Percentiles rank a stretch among this genome's conserved stretches.
Conservation (phyloP, 2,888 invertebrate genomes). For the Eilema depressum region DNA sequence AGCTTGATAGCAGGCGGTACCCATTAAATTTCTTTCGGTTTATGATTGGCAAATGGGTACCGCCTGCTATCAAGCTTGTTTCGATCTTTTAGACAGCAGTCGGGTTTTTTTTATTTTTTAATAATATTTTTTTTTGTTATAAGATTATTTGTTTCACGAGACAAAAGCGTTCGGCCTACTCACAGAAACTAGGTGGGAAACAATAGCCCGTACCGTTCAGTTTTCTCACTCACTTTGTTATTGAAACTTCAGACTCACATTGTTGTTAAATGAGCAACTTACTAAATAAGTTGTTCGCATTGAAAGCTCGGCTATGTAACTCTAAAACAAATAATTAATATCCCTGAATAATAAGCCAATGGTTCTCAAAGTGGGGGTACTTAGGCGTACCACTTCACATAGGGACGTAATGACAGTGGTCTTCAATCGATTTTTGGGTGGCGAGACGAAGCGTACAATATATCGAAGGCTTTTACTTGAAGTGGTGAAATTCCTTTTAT, state of each 20-base stretch:
- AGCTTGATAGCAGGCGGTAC: too few species aligned
- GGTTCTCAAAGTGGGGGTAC: neutral
- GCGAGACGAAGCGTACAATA: neutral
- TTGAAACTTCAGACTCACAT: neutral
- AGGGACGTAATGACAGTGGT: neutral
- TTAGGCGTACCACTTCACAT: neutral
- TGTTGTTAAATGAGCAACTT: neutral
- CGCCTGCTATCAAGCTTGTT: too few species aligned
- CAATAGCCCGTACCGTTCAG: neutral
- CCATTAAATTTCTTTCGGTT: too few species aligned
- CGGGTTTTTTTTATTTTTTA: too few species aligned
- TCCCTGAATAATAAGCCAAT: neutral
- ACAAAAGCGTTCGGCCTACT: neutral
- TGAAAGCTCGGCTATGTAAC: neutral
- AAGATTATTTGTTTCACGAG: neutral
- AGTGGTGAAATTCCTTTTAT: neutral
- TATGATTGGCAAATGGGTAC: too few species aligned
- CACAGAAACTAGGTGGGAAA: neutral
- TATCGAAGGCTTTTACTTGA: neutral
- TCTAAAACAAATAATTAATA: constrained; percentile 1
- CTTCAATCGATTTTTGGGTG: neutral
- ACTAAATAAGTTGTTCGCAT: neutral
- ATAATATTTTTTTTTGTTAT: too few species aligned
- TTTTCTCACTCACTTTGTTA: neutral
- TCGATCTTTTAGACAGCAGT: too few species aligned